Percentiles rank a stretch among this genome's conserved stretches.
These are phyloP conservation scores for Zeugodacus cucurbitae DNA, from an alignment of 1,140 invertebrate species.

Conservation along the genomic window DNA sequence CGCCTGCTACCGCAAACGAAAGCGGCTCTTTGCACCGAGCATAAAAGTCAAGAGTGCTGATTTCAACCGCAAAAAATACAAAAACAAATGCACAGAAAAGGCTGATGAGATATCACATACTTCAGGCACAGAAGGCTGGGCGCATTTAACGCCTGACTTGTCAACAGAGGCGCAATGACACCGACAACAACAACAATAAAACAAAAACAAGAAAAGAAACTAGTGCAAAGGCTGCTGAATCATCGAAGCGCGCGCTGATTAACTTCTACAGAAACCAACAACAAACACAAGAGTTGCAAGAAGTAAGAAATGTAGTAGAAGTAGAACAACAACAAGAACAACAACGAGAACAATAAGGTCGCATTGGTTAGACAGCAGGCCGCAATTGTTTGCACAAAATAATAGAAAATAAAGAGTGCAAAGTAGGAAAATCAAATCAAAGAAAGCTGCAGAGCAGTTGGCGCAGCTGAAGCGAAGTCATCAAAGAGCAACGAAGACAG, in stretches of 20 bases:
- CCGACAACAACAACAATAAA: neutral
- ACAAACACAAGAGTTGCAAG: neutral
- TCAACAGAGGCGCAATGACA: neutral
- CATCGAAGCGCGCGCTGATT: neutral
- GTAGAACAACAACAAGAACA: neutral
- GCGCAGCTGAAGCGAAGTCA: neutral
- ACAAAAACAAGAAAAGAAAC: neutral
- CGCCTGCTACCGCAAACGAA: neutral
- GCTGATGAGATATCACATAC: neutral
- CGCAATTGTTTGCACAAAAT: constrained; percentile 39
- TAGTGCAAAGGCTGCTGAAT: neutral
- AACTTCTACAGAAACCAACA: neutral
- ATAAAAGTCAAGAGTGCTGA: neutral
- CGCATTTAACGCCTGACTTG: constrained; percentile 36
- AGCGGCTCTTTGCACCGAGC: neutral
- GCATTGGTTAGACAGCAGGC: constrained; percentile 1
- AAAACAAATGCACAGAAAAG: neutral
- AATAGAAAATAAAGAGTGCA: constrained; percentile 35
- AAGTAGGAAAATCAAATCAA: constrained; percentile 9
- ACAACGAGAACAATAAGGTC: neutral
- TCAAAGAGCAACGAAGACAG: neutral
- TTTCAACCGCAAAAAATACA: neutral
- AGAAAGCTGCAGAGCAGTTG: neutral
- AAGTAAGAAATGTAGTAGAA: neutral
- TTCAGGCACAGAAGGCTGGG: neutral